Conservation (phyloP, 2,113 vertebrate species). For the Nettapus auritus region DNA sequence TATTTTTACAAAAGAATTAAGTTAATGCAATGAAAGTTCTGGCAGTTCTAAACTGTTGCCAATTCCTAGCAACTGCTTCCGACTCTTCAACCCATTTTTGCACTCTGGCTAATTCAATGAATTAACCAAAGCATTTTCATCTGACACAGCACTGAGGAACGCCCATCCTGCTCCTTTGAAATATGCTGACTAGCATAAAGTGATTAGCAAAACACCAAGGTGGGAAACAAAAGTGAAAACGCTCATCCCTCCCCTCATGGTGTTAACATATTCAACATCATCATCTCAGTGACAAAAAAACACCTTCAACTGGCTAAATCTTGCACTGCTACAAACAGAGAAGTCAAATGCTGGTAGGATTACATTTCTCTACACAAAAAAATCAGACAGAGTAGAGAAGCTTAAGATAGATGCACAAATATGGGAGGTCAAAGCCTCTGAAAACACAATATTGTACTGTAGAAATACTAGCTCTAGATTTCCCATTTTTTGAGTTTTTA, state of each 20-base stretch:
- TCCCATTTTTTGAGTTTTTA: not conserved
- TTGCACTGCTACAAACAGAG: not conserved
- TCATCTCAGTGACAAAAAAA: not conserved
- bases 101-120: not conserved
- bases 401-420: not conserved
- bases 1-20: not conserved
- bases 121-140: not conserved
- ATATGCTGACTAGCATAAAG: not conserved
- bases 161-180: not conserved
- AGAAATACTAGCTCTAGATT: not conserved
- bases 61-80: not conserved
- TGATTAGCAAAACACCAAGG: not conserved
- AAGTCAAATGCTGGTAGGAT: conserved; percentile 6
- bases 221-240: not conserved
- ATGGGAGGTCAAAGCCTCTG: not conserved
- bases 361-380: not conserved
- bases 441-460: not conserved
- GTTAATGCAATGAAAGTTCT: not conserved
- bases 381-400: not conserved
- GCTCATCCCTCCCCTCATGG: not conserved
- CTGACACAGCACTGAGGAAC: not conserved
- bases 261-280: not conserved
- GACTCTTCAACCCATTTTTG: not conserved
- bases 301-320: not conserved
- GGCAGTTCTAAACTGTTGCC: not conserved